Conservation (phyloP, 2,113 vertebrate species). For the Psilopogon haemacephalus region DNA sequence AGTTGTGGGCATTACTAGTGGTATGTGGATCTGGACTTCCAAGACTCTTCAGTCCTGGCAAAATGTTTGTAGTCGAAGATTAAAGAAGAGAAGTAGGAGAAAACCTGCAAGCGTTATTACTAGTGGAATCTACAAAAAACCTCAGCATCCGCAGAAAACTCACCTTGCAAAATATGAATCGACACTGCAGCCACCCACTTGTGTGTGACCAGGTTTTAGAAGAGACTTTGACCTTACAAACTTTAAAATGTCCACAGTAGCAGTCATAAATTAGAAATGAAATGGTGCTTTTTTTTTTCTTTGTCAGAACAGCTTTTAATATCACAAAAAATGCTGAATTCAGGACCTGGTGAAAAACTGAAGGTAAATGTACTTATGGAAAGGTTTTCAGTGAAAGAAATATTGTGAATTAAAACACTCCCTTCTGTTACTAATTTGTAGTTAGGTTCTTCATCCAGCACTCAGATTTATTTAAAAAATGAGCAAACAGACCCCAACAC, state of each 20-base stretch:
- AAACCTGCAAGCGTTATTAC: slow-evolving; percentile 90
- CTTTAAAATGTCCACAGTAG: not conserved
- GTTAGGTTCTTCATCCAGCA: not conserved
- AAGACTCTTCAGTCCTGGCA: slow-evolving; percentile 98
- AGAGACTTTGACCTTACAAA: not conserved
- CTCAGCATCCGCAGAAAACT: slow-evolving; percentile 86
- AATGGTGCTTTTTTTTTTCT: slow-evolving; percentile 12
- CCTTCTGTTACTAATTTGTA: slow-evolving; percentile 41
- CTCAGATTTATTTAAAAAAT: not conserved
- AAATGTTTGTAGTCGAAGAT: slow-evolving; percentile 86
- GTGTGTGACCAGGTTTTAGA: slow-evolving; percentile 78
- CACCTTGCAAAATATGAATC: slow-evolving; percentile 87
- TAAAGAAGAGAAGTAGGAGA: slow-evolving; percentile 86
- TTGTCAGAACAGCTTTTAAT: not conserved
- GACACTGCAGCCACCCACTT: slow-evolving; percentile 84
- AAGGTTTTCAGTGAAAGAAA: slow-evolving; percentile 28
- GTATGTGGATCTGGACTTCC: slow-evolving; percentile 98
- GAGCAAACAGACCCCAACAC: not conserved
- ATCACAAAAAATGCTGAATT: slow-evolving; percentile 39
- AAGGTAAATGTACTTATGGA: slow-evolving; percentile 3
- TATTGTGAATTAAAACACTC: not conserved
- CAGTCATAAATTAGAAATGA: not conserved
- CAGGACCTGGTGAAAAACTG: slow-evolving; percentile 37
- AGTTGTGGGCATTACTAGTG: slow-evolving; percentile 96
- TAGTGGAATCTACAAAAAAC: slow-evolving; percentile 87